Conservation (phyloP, 2,888 invertebrate species). For the Tachina lurida region DNA sequence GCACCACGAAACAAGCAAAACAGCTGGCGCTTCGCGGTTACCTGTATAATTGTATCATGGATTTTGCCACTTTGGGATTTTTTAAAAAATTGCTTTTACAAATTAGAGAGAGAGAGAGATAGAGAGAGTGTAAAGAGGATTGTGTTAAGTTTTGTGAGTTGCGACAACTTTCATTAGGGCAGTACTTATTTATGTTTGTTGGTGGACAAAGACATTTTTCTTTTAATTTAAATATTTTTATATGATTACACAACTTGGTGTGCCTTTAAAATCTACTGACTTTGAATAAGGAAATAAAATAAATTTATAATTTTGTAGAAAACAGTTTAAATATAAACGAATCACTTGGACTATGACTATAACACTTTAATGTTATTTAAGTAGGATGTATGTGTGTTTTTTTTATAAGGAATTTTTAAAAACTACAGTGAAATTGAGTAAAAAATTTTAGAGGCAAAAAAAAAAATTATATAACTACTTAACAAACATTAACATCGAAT, state of each 20-base stretch:
- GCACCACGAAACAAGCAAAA: too few relatives aligned
- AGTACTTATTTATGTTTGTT: conserved; percentile 21
- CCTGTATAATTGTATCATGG: too few relatives aligned
- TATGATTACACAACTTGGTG: not conserved
- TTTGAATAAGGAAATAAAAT: conserved; percentile 9
- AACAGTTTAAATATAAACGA: not conserved
- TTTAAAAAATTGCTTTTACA: not conserved
- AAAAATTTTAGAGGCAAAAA: not conserved
- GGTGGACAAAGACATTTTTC: conserved; percentile 25
- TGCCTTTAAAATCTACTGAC: conserved; percentile 1
- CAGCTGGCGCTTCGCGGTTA: too few relatives aligned
- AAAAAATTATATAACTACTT: conserved; percentile 28
- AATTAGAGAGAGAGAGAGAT: not conserved
- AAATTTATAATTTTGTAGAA: not conserved
- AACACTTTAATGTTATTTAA: not conserved
- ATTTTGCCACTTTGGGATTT: not conserved
- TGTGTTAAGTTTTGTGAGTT: conserved; percentile 19
- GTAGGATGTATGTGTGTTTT: not conserved
- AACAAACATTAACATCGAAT: conserved; percentile 40
- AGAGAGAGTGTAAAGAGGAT: conserved; percentile 9
- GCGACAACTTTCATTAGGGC: conserved; percentile 35
- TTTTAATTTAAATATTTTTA: conserved; percentile 17
- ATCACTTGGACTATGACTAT: not conserved
- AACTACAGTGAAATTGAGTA: conserved; percentile 38
- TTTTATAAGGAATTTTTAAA: not conserved